Conservation (phyloP, 92 coral and sea anemone genomes). For the Paragorgia papillata region DNA sequence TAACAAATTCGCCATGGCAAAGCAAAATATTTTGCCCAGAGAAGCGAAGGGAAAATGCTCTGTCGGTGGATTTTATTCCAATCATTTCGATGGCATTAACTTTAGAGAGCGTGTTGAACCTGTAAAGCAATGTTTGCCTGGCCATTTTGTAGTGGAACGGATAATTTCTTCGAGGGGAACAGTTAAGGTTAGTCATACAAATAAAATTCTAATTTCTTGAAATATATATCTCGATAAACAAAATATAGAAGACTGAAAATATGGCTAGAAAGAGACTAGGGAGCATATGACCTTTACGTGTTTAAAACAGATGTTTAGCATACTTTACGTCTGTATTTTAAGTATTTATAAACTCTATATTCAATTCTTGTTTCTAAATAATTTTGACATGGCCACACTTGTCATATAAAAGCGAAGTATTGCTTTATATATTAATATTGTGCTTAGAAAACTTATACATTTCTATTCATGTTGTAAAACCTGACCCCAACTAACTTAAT, state of each 20-base stretch:
- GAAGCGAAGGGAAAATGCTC: constrained; percentile 15
- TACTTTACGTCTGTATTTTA: too few relatives aligned
- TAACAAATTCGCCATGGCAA: background rate
- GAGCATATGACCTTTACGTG: too few relatives aligned
- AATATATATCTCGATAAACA: constrained; percentile 1
- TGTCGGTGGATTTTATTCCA: constrained; percentile 26
- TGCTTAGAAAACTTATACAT: too few relatives aligned
- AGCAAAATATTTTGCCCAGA: constrained; percentile 5
- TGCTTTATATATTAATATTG: too few relatives aligned
- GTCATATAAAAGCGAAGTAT: background rate
- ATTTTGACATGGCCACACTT: constrained; percentile 9
- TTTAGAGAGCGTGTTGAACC: constrained; percentile 13
- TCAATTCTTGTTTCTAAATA: background rate
- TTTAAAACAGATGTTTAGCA: too few relatives aligned
- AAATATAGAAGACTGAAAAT: too few relatives aligned
- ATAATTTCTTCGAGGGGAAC: constrained; percentile 30
- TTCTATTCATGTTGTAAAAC: too few relatives aligned
- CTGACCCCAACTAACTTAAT: background rate
- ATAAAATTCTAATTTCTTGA: background rate
- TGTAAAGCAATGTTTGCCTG: constrained; percentile 2
- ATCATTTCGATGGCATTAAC: background rate
- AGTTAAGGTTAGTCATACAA: constrained; percentile 9
- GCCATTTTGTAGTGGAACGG: constrained; percentile 24
- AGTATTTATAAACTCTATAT: too few relatives aligned
- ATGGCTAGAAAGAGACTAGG: too few relatives aligned